These are phyloP conservation scores for Phrynosoma platyrhinos DNA, from an alignment of 2,113 vertebrate species.

Conservation along the genomic window DNA sequence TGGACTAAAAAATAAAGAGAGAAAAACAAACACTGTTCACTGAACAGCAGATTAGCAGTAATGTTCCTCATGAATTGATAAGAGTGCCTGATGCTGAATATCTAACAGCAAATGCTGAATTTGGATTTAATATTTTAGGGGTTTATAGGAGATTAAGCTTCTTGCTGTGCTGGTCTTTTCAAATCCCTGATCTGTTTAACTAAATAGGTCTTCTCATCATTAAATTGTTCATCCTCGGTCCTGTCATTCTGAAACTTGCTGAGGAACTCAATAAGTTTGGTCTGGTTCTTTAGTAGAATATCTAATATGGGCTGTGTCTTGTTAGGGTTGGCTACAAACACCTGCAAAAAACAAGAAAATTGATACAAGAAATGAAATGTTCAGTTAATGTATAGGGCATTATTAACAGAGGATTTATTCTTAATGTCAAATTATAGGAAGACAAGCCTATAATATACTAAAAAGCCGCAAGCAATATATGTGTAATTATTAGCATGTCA, in stretches of 20 bases:
- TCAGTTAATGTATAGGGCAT: background rate
- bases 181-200: slow-evolving; percentile 99
- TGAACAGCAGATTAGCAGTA: slow-evolving; percentile 88
- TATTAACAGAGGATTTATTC: background rate
- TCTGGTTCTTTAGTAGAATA: slow-evolving; percentile 98
- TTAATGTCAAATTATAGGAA: background rate
- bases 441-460: background rate
- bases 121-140: slow-evolving; percentile 80
- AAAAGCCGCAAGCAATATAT: background rate
- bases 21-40: slow-evolving; percentile 85
- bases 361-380: background rate
- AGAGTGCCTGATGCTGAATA: slow-evolving; percentile 84
- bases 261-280: slow-evolving; percentile 97
- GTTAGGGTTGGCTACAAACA: slow-evolving; percentile 96
- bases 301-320: slow-evolving; percentile 97
- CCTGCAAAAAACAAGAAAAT: slow-evolving; percentile 76
- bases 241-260: slow-evolving; percentile 98
- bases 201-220: slow-evolving; percentile 98
- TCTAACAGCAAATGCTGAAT: slow-evolving; percentile 87
- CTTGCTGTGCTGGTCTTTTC: slow-evolving; percentile 94
- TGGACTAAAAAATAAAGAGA: slow-evolving; percentile 80
- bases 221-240: slow-evolving; percentile 97
- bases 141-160: slow-evolving; percentile 84
- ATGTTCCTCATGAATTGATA: slow-evolving; percentile 82
- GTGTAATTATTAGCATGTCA: background rate